phyloP scores from a whole-genome alignment of 2,888 invertebrate species.

The Plemyria rubiginata region DNA sequence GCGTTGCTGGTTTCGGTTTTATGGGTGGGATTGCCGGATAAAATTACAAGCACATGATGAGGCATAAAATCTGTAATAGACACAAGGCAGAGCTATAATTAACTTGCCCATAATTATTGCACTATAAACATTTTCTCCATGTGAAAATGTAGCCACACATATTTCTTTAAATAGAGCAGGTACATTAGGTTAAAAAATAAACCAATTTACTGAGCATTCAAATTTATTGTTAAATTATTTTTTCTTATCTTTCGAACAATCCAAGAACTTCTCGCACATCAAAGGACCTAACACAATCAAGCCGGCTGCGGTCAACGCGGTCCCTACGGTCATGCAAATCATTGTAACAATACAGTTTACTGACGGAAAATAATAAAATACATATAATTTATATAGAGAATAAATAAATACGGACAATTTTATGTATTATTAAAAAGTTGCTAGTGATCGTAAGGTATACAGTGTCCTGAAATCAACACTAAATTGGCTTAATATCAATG shows the following conservation, averaged over 20 bases:
- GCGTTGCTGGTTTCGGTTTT: too few relatives aligned
- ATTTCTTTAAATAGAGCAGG: too few relatives aligned
- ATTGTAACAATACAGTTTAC: conserved; percentile 39
- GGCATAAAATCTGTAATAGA: too few relatives aligned
- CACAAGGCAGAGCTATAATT: too few relatives aligned
- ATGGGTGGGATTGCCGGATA: too few relatives aligned
- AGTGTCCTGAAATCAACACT: too few relatives aligned
- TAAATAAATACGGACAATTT: conserved; percentile 1
- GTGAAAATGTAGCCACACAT: too few relatives aligned
- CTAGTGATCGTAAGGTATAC: not conserved
- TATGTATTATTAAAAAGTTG: conserved; percentile 1
- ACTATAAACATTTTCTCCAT: too few relatives aligned
- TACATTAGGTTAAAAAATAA: not conserved
- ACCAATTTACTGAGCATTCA: not conserved
- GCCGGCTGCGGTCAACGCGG: conserved; percentile 46
- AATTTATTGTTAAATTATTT: conserved; percentile 27
- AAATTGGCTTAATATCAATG: too few relatives aligned
- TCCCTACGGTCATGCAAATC: conserved; percentile 54
- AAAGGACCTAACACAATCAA: conserved; percentile 52
- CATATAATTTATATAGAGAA: conserved; percentile 12
- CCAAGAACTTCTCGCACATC: conserved; percentile 51
- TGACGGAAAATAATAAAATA: conserved; percentile 2
- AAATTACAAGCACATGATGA: too few relatives aligned
- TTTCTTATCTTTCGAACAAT: conserved; percentile 43
- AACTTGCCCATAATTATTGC: too few relatives aligned